Conservation (phyloP, 2,888 invertebrate species). For the Scaptomyza caliginosa region DNA sequence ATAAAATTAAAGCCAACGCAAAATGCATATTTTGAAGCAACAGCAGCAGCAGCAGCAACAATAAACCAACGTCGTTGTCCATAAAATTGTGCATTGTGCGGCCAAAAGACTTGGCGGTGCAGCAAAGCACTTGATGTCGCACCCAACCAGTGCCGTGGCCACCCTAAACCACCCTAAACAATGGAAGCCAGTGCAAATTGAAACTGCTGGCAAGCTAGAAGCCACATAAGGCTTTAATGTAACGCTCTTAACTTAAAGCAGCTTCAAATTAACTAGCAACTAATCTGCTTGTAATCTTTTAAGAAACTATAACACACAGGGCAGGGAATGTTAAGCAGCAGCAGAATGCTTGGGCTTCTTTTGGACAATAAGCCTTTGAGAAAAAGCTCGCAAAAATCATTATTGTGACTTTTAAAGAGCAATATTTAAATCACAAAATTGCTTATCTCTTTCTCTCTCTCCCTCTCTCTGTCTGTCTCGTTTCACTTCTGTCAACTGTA, state of each 20-base stretch:
- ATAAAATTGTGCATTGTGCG: conserved; percentile 44
- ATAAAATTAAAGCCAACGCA: conserved; percentile 39
- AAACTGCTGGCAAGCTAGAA: conserved; percentile 3
- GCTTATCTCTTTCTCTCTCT: background rate
- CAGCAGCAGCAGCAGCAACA: conserved; percentile 1
- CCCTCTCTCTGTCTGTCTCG: background rate
- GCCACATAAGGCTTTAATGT: conserved; percentile 13
- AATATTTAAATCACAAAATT: background rate
- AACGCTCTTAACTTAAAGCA: background rate
- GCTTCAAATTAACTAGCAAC: background rate
- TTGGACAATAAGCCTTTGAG: no score
- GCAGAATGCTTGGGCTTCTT: background rate
- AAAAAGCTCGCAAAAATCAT: no score
- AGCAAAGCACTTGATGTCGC: conserved; percentile 14
- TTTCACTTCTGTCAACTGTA: background rate
- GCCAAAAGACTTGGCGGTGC: conserved; percentile 12
- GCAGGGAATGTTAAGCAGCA: background rate
- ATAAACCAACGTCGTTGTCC: conserved; percentile 24
- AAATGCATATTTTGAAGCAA: conserved; percentile 37
- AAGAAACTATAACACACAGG: background rate
- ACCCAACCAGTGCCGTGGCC: background rate
- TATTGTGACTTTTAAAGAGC: background rate
- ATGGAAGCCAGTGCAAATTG: conserved; percentile 2
- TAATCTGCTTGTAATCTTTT: background rate
- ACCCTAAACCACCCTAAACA: background rate